Base-by-base conservation (phyloP, 2,797 vertebrate species). In the Muraenolepis orangiensis region DNA sequence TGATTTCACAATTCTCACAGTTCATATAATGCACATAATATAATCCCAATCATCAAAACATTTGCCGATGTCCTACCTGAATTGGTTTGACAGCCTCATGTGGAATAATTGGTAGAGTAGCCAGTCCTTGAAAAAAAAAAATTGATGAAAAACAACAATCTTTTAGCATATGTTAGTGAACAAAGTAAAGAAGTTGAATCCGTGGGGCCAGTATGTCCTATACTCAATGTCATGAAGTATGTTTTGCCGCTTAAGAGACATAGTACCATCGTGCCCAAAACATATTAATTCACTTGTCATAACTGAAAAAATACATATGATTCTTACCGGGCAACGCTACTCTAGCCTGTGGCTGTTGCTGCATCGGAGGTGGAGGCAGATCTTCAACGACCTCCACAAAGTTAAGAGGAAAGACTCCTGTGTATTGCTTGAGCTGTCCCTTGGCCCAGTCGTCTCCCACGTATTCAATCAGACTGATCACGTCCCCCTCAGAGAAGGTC, bases 301-400 rank as follows among this genome's bases (percentile, higher is more conserved):
- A 16, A 5, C 36, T 38, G n/a, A 70, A 40, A 70, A 2, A 42
- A 64, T 42, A 69, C 18, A 18, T 13, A 32, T 34, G 66, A 67
- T 29, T 67, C 66, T 70, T 87, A 96, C 94, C 93, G 74, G 92
- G 87, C 78, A 91, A 80, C 1, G 87, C 74, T 10, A 89, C 42
- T 16, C 70, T 85, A 66, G 28, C 82, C 80, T 83, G 87, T 23
- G 72, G 70, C 71, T 87, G 85, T 78, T 88, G 87, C 69, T 86
- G 87, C 34, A 61, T 80, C 0, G 78, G 78, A 31, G 81, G 73
- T 23, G 76, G 75, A 73, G 92, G 90, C 67, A 98, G 91, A 82
- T 96, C 95, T 88, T 98, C 96, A 38, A 96, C 38, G 61, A 98
- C 57, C 64, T 99, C 96, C 36, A 99, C 97, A 42, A 95, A 98